These are phyloP conservation scores for Gobio gobio DNA, from an alignment of 2,113 vertebrate species.

Conservation along the genomic window DNA sequence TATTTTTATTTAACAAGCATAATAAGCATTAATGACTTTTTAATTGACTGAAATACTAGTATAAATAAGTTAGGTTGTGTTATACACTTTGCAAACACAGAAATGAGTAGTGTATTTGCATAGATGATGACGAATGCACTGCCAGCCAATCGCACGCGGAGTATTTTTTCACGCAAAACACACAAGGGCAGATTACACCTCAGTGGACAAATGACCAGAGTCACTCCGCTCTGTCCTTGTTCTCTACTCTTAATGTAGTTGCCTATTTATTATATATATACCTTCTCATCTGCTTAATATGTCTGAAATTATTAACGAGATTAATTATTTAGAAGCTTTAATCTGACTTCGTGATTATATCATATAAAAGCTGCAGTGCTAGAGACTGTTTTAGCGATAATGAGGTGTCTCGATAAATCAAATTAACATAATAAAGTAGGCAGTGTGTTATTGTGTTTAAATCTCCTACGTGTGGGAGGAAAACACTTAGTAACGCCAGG, in stretches of 20 bases:
- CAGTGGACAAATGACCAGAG: constrained; percentile 13
- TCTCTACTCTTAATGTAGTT: not conserved
- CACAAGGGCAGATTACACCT: constrained; percentile 47
- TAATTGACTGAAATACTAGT: no score
- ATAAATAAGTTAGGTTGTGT: no score
- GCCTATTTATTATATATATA: no score
- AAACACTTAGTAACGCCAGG: constrained; percentile 9
- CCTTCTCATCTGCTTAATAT: not conserved
- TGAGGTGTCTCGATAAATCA: not conserved
- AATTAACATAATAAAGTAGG: not conserved
- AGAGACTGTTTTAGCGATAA: not conserved
- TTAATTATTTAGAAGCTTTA: not conserved
- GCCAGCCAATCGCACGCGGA: constrained; percentile 35
- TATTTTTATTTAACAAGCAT: no score
- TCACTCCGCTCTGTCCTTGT: constrained; percentile 17
- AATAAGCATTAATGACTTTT: no score
- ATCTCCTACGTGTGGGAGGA: constrained; percentile 4
- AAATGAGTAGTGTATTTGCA: not conserved
- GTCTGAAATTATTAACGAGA: not conserved
- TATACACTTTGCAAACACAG: no score
- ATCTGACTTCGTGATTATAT: not conserved
- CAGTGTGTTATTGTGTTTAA: not conserved
- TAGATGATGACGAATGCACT: constrained; percentile 14
- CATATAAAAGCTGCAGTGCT: not conserved
- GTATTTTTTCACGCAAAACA: constrained; percentile 27